Conservation (phyloP, 2,113 vertebrate species). For the Lophura nycthemera region DNA sequence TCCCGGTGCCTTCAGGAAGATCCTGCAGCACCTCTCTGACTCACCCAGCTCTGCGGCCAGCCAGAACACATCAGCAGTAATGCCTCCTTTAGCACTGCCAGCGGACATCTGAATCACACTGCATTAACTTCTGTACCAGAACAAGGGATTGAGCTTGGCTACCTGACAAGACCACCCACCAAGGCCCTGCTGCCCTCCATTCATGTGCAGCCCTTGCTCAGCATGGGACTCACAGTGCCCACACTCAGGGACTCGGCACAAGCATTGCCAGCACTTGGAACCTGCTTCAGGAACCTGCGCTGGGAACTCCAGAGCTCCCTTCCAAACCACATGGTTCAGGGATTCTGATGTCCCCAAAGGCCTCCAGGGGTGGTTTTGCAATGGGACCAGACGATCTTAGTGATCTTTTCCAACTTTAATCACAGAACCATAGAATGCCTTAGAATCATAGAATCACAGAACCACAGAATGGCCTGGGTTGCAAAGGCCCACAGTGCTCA, state of each 20-base stretch:
- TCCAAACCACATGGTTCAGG: too few species aligned
- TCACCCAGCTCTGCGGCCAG: fast-evolving
- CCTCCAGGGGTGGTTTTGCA: not conserved
- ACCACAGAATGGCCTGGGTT: too few species aligned
- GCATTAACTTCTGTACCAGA: not conserved
- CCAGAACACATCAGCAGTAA: fast-evolving
- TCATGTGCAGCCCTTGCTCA: not conserved
- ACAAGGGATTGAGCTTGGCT: fast-evolving
- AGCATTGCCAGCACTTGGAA: not conserved
- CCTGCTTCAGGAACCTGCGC: too few species aligned
- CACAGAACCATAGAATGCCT: too few species aligned
- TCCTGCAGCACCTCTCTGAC: not conserved
- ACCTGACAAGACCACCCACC: fast-evolving
- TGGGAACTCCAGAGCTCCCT: too few species aligned
- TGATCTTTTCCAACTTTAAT: too few species aligned
- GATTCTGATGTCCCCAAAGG: not conserved
- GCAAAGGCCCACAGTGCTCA: too few species aligned
- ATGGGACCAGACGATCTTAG: too few species aligned
- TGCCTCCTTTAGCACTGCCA: fast-evolving
- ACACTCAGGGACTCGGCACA: not conserved
- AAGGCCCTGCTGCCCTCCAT: not conserved
- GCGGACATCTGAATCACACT: fast-evolving
- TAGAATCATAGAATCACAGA: too few species aligned
- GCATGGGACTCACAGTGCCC: not conserved
- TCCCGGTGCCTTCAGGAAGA: fast-evolving